Percentiles rank a stretch among this genome's conserved stretches.
These are phyloP conservation scores for Maniola jurtina DNA, from an alignment of 1,140 invertebrate species.

Conservation along the genomic window DNA sequence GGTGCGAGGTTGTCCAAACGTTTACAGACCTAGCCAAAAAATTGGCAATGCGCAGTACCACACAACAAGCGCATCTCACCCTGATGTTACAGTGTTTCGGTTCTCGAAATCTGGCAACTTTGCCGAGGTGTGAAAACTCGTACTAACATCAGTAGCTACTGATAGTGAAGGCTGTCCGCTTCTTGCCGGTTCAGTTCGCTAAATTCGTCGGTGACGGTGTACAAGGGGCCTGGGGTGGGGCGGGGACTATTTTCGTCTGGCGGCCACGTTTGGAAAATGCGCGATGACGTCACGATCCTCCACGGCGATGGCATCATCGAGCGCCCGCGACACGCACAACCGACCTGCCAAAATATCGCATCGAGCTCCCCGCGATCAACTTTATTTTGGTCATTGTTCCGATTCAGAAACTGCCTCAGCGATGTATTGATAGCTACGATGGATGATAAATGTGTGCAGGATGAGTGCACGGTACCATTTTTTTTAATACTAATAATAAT, in stretches of 20 bases:
- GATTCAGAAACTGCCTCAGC: conserved; percentile 26
- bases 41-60: no score
- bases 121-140: no score
- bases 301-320: conserved; percentile 75
- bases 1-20: no score
- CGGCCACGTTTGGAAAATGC: conserved; percentile 78
- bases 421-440: conserved; percentile 7
- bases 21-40: no score
- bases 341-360: conserved; percentile 75
- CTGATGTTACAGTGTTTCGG: no score
- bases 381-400: conserved; percentile 74
- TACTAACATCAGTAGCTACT: not conserved
- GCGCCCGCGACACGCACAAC: conserved; percentile 66
- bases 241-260: conserved; percentile 77
- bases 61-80: no score
- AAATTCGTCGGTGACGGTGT: conserved; percentile 72
- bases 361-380: conserved; percentile 60
- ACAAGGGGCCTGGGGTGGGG: conserved; percentile 61
- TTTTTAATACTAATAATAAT: no score
- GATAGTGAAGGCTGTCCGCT: conserved; percentile 39
- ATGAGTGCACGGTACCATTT: conserved; percentile 2
- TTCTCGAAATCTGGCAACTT: no score
- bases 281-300: conserved; percentile 74
- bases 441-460: not conserved
- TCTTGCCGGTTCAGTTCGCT: conserved; percentile 49